Percentiles rank a stretch among this genome's conserved stretches.
phyloP scores from a whole-genome alignment of 2,888 invertebrate species.

The Erebia palarica region DNA sequence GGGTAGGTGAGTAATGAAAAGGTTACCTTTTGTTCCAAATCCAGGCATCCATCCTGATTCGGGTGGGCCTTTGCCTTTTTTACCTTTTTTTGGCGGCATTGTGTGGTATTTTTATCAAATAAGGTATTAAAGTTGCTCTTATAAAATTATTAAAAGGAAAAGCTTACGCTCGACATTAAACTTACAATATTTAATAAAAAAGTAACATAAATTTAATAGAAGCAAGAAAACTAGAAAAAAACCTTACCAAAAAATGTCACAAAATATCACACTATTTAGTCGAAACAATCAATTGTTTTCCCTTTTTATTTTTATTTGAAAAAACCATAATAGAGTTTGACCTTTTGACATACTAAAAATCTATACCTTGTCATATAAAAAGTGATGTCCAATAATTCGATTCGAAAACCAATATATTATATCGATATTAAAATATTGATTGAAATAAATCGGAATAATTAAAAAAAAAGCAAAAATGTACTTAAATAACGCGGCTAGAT shows the following conservation, averaged over 20 bases:
- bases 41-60: conserved; percentile 79
- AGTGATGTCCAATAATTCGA: conserved; percentile 9
- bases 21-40: conserved; percentile 73
- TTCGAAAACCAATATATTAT: conserved; percentile 8
- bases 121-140: conserved; percentile 15
- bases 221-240: conserved; percentile 26
- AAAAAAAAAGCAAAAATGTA: too few species aligned
- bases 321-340: too few species aligned
- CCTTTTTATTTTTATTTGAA: conserved; percentile 1
- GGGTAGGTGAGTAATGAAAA: not conserved
- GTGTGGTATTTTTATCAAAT: conserved; percentile 39
- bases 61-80: conserved; percentile 63
- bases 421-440: conserved; percentile 3
- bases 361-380: conserved; percentile 5
- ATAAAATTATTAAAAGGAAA: conserved; percentile 39
- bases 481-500: too few species aligned
- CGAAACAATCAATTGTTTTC: not conserved
- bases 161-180: conserved; percentile 45
- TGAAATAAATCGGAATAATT: not conserved
- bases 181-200: not conserved
- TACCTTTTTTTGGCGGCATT: conserved; percentile 67
- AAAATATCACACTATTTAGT: conserved; percentile 28
- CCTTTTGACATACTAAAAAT: too few species aligned
- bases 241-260: conserved; percentile 41
- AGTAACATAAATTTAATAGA: conserved; percentile 24